These are phyloP conservation scores for Platanista minor DNA, from an alignment of 2,113 vertebrate species.

Conservation along the genomic window DNA sequence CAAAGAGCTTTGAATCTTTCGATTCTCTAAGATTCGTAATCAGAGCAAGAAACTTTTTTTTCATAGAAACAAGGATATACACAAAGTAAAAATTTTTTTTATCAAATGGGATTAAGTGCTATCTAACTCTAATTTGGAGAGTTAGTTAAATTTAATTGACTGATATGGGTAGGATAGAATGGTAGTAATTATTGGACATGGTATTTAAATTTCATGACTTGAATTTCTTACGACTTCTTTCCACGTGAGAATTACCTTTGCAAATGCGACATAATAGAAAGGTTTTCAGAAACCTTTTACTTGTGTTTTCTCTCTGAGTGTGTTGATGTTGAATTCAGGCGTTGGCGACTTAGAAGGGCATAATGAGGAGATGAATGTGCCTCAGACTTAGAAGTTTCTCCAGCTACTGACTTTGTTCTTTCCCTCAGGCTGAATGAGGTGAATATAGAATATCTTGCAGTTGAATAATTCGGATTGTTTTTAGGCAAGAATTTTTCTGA, in stretches of 20 bases:
- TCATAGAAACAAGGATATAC: conserved; percentile 46
- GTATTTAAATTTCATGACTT: conserved; percentile 64
- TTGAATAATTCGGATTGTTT: conserved; percentile 70
- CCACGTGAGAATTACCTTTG: conserved; percentile 49
- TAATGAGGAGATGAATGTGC: conserved; percentile 26
- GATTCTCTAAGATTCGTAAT: background rate
- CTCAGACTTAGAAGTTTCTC: conserved; percentile 17
- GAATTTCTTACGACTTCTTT: conserved; percentile 56
- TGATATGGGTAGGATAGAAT: conserved; percentile 65
- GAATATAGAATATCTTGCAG: conserved; percentile 57
- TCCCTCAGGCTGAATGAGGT: conserved; percentile 49
- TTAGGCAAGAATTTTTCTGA: conserved; percentile 69
- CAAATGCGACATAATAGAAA: conserved; percentile 31
- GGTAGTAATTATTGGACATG: conserved; percentile 60
- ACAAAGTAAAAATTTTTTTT: conserved; percentile 39
- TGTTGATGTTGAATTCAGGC: background rate
- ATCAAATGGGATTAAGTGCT: conserved; percentile 74
- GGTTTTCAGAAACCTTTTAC: background rate
- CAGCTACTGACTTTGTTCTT: conserved; percentile 44
- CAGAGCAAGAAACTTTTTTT: conserved; percentile 22
- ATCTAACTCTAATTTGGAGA: conserved; percentile 71
- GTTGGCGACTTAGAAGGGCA: background rate
- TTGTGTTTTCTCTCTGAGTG: background rate
- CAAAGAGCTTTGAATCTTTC: background rate
- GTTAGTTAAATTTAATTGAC: conserved; percentile 52